Evolutionary conservation across 2,797 vertebrate species (phyloP).

Genomic region (Hyperoplus immaculatus): DNA sequence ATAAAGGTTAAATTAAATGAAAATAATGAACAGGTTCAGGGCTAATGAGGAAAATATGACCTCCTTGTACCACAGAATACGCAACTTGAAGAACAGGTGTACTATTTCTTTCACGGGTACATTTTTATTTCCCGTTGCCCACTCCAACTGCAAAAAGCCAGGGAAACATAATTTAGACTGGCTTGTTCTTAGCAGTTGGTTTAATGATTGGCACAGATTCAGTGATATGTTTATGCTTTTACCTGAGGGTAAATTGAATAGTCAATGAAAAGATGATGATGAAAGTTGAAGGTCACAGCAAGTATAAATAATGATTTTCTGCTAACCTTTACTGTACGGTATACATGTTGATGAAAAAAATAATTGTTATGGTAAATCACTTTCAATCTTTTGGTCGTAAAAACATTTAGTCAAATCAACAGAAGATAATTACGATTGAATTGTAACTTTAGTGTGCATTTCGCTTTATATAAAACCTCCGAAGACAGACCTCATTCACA

Average conservation of each 20-base stretch:
- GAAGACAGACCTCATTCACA: constrained; percentile 54
- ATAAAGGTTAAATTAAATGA: constrained; percentile 72
- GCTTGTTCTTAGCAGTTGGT: background rate
- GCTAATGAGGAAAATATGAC: constrained; percentile 67
- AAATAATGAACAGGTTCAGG: constrained; percentile 72
- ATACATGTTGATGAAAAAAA: constrained; percentile 2
- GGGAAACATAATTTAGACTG: background rate
- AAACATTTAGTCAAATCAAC: constrained; percentile 8
- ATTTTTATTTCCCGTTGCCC: constrained; percentile 43
- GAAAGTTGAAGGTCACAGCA: constrained; percentile 8
- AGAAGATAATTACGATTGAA: constrained; percentile 9
- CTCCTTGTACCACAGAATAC: constrained; percentile 37
- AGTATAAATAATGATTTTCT: constrained; percentile 21
- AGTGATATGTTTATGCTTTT: constrained; percentile 15
- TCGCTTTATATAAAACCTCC: constrained; percentile 4
- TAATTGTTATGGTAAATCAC: constrained; percentile 1
- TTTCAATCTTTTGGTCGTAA: background rate
- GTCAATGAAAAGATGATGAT: constrained; percentile 4
- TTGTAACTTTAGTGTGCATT: background rate
- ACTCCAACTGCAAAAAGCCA: constrained; percentile 18
- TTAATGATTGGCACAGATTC: constrained; percentile 5
- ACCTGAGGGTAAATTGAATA: constrained; percentile 28
- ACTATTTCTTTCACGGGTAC: constrained; percentile 22
- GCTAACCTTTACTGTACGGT: background rate
- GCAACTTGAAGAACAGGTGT: constrained; percentile 34